phyloP scores from a whole-genome alignment of 2,888 invertebrate genomes.

The Cryptocheilus praepositus region DNA sequence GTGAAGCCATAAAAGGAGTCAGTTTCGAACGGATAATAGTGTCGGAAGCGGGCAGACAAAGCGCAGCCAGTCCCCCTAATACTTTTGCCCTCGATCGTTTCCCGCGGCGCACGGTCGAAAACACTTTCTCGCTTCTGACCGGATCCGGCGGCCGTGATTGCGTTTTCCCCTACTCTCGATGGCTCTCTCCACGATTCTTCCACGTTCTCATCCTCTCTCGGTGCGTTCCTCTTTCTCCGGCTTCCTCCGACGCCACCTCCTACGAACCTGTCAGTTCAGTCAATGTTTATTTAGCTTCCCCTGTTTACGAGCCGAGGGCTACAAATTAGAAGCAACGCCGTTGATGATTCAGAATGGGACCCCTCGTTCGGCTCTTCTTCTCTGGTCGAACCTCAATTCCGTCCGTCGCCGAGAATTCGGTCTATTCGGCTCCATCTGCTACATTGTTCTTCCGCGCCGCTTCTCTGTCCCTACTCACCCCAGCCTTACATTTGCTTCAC shows the following conservation, averaged over 20 bases:
- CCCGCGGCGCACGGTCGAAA: constrained; percentile 20
- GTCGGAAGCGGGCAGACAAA: no score
- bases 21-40: no score
- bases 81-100: not conserved
- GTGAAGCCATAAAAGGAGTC: no score
- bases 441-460: constrained; percentile 12
- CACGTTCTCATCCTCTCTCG: not conserved
- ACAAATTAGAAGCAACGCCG: constrained; percentile 57
- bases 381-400: constrained; percentile 25
- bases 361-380: constrained; percentile 38
- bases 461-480: constrained; percentile 13
- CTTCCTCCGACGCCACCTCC: constrained; percentile 33
- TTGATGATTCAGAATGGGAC: constrained; percentile 49
- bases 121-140: constrained; percentile 40
- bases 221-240: not conserved
- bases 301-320: constrained; percentile 48
- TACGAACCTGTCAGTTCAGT: constrained; percentile 53
- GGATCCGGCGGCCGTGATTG: constrained; percentile 53
- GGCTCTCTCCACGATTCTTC: not conserved
- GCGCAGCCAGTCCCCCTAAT: not conserved
- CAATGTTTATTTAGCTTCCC: constrained; percentile 59
- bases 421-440: constrained; percentile 22
- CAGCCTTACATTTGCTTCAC: not conserved
- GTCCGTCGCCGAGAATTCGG: constrained; percentile 11
- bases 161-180: constrained; percentile 42